Conservation (phyloP, 2,797 vertebrate species). For the Coregonus suidteri region DNA sequence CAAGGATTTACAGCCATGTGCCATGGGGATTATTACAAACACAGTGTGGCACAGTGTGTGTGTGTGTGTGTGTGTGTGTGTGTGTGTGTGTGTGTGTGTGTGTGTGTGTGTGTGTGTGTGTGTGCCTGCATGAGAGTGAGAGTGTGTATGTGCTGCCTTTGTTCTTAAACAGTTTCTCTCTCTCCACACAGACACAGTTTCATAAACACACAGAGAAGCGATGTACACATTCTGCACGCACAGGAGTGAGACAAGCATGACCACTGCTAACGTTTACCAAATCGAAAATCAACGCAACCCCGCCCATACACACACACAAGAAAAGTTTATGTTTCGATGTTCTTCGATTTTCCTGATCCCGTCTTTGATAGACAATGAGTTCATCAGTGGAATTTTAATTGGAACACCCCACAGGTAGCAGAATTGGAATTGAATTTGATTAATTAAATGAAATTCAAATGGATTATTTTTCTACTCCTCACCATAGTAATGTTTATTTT, state of each 20-base stretch:
- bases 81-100: neutral
- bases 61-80: neutral
- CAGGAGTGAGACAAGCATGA: neutral
- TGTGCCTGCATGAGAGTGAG: neutral
- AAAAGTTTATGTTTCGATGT: neutral
- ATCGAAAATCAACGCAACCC: neutral
- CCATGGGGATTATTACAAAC: slow-evolving; percentile 62
- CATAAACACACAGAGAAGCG: neutral
- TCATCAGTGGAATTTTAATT: neutral
- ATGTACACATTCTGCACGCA: neutral
- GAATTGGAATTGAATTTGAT: no score
- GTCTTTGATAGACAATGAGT: slow-evolving; percentile 13
- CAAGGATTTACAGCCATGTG: slow-evolving; percentile 61
- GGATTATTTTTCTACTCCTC: no score
- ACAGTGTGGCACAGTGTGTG: slow-evolving; percentile 26
- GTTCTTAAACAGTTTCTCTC: neutral
- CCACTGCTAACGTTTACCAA: slow-evolving; percentile 2
- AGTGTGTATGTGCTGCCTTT: neutral
- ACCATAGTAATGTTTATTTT: no score
- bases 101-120: neutral
- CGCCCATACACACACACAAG: neutral
- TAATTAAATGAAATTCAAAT: no score
- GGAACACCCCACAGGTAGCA: no score
- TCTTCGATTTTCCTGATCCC: neutral
- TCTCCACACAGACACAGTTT: neutral